Percentiles rank a stretch among this genome's conserved stretches.
These are phyloP conservation scores for Hymenopus coronatus DNA, from an alignment of 2,888 invertebrate genomes.

Conservation along the genomic window DNA sequence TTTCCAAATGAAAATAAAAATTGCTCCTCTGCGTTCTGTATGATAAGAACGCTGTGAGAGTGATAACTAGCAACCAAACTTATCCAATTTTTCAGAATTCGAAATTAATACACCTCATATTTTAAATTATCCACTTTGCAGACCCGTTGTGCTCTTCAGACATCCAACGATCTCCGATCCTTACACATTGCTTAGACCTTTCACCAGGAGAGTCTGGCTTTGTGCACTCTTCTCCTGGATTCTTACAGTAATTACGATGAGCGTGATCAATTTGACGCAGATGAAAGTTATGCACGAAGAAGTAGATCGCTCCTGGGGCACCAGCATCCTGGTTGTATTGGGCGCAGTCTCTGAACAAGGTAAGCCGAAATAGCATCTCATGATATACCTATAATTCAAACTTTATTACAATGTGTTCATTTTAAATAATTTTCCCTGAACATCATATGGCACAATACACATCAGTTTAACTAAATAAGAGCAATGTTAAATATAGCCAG, in stretches of 20 bases:
- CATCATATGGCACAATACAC: too few relatives aligned
- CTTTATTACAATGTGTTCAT: too few relatives aligned
- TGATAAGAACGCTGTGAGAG: too few relatives aligned
- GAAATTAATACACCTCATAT: too few relatives aligned
- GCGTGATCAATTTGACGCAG: neutral
- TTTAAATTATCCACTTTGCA: neutral
- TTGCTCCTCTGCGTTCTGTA: too few relatives aligned
- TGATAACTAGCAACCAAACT: too few relatives aligned
- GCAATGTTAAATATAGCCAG: too few relatives aligned
- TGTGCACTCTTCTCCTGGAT: neutral
- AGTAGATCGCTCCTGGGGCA: neutral
- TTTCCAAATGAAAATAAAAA: too few relatives aligned
- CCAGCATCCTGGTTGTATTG: neutral
- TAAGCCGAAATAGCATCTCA: neutral
- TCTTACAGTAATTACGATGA: neutral
- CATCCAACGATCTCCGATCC: neutral
- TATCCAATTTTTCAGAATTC: too few relatives aligned
- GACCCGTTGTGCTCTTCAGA: neutral
- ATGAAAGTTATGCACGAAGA: neutral
- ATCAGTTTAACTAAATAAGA: too few relatives aligned
- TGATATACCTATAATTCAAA: too few relatives aligned
- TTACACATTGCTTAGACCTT: neutral
- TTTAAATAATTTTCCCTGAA: too few relatives aligned
- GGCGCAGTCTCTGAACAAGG: slow-evolving; percentile 12
- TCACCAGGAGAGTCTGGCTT: neutral